Percentiles rank a stretch among this genome's conserved stretches.
Conservation (phyloP, 1,140 invertebrate species). For the Drosophila eugracilis region DNA sequence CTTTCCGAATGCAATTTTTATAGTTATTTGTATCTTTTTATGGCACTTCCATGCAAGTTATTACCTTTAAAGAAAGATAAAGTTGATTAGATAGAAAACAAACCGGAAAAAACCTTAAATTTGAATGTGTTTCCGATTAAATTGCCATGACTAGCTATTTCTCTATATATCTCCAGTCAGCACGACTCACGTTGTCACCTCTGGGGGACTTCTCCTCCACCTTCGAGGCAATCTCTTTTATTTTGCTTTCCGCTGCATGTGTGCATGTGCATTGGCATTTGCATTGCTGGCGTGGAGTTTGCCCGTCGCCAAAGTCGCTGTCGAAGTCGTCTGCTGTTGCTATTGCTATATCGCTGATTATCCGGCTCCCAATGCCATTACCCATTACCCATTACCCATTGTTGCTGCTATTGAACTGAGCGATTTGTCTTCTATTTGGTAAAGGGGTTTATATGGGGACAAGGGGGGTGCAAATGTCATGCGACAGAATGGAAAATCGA, state of each 20-base stretch:
- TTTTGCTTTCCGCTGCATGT: conserved; percentile 26
- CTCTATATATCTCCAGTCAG: no score
- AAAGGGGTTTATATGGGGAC: neutral
- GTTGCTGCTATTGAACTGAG: conserved; percentile 42
- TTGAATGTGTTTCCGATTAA: neutral
- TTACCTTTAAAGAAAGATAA: no score
- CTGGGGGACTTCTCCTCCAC: conserved; percentile 11
- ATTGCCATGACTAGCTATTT: no score
- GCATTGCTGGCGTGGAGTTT: conserved; percentile 75
- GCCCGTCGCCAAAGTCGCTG: conserved; percentile 42
- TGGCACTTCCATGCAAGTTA: no score
- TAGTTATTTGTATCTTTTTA: no score
- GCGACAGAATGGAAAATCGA: conserved; percentile 63
- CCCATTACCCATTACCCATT: conserved; percentile 54
- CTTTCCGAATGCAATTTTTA: no score
- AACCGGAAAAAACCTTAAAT: no score
- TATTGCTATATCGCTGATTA: conserved; percentile 60
- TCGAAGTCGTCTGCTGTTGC: conserved; percentile 35
- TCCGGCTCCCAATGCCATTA: conserved; percentile 75
- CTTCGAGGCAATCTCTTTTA: conserved; percentile 12
- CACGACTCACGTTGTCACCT: conserved; percentile 35
- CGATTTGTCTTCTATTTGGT: conserved; percentile 75
- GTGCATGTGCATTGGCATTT: conserved; percentile 73
- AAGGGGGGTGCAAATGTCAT: conserved; percentile 53
- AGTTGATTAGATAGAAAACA: no score